A percentile compares a stretch with the other conserved stretches of the same genome.
Evolutionary conservation across 64 coral and sea anemone genomes (phyloP).

Genomic region (Pocillopora damicornis): DNA sequence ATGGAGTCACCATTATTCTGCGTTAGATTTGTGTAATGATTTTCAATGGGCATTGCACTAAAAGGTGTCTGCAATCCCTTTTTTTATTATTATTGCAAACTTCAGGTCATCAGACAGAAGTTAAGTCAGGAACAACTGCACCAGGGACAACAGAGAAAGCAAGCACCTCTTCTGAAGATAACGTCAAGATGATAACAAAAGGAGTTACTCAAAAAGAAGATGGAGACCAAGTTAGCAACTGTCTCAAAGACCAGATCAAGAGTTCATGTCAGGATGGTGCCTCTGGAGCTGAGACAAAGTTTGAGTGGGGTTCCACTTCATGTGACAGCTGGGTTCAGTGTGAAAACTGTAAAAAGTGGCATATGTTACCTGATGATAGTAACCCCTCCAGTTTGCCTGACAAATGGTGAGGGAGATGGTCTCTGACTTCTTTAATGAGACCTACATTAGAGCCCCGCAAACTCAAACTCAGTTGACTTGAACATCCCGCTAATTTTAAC

Average conservation of each 20-base stretch:
- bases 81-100: not conserved
- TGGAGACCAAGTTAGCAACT: too few species aligned
- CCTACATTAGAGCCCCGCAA: too few species aligned
- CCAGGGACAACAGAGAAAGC: not conserved
- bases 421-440: not conserved
- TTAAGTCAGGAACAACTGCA: not conserved
- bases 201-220: not conserved
- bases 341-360: constrained; percentile 47
- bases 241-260: not conserved
- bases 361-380: constrained; percentile 19
- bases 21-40: too few species aligned
- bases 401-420: constrained; percentile 40
- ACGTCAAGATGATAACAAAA: not conserved
- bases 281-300: not conserved
- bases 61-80: too few species aligned
- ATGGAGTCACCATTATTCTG: too few species aligned
- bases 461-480: too few species aligned
- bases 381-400: constrained; percentile 30
- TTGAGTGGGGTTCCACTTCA: not conserved
- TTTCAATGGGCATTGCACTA: too few species aligned
- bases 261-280: not conserved
- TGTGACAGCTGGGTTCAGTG: constrained; percentile 51
- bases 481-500: too few species aligned
- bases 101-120: not conserved
- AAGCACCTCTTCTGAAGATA: not conserved